phyloP scores from a whole-genome alignment of 1,140 invertebrate species.

The Mya arenaria region DNA sequence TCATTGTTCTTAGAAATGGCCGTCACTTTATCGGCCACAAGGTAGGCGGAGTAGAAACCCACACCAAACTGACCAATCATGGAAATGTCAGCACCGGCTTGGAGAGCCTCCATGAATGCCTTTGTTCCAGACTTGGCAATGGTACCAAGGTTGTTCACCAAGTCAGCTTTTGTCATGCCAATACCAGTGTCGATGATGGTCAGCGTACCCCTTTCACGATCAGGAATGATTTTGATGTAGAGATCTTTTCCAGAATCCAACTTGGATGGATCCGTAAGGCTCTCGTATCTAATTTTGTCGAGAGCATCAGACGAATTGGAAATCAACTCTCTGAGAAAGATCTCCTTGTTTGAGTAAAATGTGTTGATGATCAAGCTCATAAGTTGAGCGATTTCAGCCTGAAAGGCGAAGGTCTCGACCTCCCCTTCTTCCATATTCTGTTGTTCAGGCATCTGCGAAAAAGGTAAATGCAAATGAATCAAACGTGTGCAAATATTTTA shows the following conservation, averaged over 20 bases:
- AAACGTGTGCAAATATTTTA: no score
- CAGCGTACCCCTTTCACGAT: conserved; percentile 93
- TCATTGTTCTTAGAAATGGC: conserved; percentile 94
- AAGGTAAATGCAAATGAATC: conserved; percentile 8
- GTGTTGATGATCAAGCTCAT: conserved; percentile 99
- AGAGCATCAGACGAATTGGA: conserved; percentile 93
- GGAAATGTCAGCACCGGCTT: conserved; percentile 95
- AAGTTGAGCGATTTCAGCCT: conserved; percentile 96
- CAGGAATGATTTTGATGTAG: conserved; percentile 94
- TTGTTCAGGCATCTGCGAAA: conserved; percentile 77
- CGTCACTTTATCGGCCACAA: conserved; percentile 94
- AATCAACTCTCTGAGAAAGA: conserved; percentile 98
- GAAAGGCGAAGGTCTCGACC: conserved; percentile 89
- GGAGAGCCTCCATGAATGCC: conserved; percentile 97
- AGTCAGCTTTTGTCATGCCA: conserved; percentile 97
- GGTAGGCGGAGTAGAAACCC: conserved; percentile 98
- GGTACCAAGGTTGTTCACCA: conserved; percentile 97
- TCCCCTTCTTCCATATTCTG: conserved; percentile 77
- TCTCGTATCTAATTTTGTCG: conserved; percentile 90
- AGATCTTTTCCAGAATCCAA: conserved; percentile 93
- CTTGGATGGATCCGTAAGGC: conserved; percentile 92
- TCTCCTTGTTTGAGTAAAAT: conserved; percentile 99
- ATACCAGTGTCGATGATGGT: conserved; percentile 97
- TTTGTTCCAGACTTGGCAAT: conserved; percentile 98
- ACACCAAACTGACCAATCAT: conserved; percentile 99